Evolutionary conservation across 2,888 invertebrate species (phyloP).

Genomic region (Pasiphila rectangulata): DNA sequence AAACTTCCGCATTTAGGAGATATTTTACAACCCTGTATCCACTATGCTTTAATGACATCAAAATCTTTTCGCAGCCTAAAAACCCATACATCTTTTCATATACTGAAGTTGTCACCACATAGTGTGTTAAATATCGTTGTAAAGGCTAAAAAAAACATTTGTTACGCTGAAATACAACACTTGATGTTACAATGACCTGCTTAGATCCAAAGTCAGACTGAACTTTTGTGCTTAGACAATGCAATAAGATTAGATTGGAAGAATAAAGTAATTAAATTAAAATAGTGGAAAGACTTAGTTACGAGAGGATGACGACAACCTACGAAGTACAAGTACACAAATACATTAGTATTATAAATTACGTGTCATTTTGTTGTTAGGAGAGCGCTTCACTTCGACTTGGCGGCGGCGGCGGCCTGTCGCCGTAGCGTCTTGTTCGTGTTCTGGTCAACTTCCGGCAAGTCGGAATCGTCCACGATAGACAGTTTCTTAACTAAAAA

Average conservation of each 20-base stretch:
- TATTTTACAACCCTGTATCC: constrained; percentile 81
- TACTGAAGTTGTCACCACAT: constrained; percentile 34
- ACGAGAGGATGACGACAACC: constrained; percentile 55
- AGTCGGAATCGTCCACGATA: constrained; percentile 88
- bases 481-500: constrained; percentile 82
- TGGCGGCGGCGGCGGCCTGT: constrained; percentile 68
- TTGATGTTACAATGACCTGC: constrained; percentile 20
- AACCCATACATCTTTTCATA: constrained; percentile 42
- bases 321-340: constrained; percentile 34
- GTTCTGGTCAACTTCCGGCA: constrained; percentile 96
- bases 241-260: constrained; percentile 28
- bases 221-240: constrained; percentile 41
- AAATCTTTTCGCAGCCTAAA: constrained; percentile 54
- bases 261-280: constrained; percentile 29
- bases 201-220: constrained; percentile 24
- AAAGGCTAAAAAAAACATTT: constrained; percentile 25
- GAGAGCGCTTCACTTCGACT: constrained; percentile 76
- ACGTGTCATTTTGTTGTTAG: constrained; percentile 28
- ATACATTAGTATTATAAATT: constrained; percentile 21
- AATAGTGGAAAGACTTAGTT: constrained; percentile 57
- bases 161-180: constrained; percentile 28
- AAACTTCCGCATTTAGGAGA: constrained; percentile 71
- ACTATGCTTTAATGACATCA: constrained; percentile 74
- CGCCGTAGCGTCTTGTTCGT: constrained; percentile 88
- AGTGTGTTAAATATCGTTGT: constrained; percentile 33